A percentile compares a stretch with the other conserved stretches of the same genome.
These are phyloP conservation scores for Metallyticus violacea DNA, from an alignment of 2,888 invertebrate species.

Conservation along the genomic window DNA sequence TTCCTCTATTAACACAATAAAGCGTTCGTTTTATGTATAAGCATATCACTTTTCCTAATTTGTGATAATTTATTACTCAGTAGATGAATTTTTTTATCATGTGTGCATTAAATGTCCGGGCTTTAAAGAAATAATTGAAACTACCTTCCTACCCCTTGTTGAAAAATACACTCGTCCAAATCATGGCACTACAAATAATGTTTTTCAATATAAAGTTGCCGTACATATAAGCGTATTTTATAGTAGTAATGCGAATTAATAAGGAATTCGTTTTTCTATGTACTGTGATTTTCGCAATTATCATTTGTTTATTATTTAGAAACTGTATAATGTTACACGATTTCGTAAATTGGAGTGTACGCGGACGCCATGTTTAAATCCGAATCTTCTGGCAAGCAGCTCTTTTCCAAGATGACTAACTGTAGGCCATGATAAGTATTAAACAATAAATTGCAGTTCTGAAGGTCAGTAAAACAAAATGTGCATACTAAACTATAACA, in stretches of 20 bases:
- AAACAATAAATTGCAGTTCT: not conserved
- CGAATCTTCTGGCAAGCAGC: not conserved
- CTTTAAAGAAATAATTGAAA: not conserved
- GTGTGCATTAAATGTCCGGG: not conserved
- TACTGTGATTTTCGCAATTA: not conserved
- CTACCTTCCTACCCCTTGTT: not conserved
- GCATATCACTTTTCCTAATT: too few relatives aligned
- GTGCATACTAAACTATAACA: not conserved
- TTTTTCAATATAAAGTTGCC: not conserved
- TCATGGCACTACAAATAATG: conserved; percentile 1
- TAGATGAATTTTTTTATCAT: not conserved
- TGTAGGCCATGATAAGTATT: not conserved
- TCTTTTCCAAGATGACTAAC: not conserved
- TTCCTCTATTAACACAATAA: too few relatives aligned
- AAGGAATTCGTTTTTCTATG: not conserved
- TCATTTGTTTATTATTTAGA: not conserved
- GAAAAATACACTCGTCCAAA: not conserved
- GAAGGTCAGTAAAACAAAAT: not conserved
- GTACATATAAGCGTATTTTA: not conserved
- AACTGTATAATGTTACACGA: not conserved
- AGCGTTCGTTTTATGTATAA: too few relatives aligned
- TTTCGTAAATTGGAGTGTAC: not conserved
- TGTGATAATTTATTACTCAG: not conserved
- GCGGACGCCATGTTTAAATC: conserved; percentile 4
- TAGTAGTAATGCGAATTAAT: not conserved